Base-by-base conservation (phyloP, 2,888 invertebrate species). In the Aphodius granarius region DNA sequence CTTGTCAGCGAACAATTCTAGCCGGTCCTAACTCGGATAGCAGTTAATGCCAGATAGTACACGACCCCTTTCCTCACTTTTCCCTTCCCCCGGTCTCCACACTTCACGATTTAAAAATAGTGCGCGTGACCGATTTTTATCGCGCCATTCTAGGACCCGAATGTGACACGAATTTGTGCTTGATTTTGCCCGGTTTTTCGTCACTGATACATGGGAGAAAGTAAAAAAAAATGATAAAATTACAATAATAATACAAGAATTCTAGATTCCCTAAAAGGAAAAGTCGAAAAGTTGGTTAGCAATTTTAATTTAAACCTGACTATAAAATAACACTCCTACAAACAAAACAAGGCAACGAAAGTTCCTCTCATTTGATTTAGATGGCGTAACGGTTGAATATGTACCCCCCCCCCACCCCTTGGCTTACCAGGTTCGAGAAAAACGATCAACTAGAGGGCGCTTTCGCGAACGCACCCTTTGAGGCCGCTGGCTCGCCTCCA, bases 391-490 rank as follows among this genome's bases (percentile, higher is more conserved):
- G 43, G 43, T 43, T 43, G 43, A 43, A 43, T 43, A 43, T 43
- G 43, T 13, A 13, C 43, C 9, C 43, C 43, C 43, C 20, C 68
- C 21, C 22, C 68, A 21, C 68, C 20, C 20, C 22, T 68, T 20
- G 21, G 68, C n/a, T 66, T n/a, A n/a, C n/a, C n/a, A n/a, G n/a
- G n/a, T n/a, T n/a, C n/a, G n/a, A 68, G 68, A 20, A 68, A 68
- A 68, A 68, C 68, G 68, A 68, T 22, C 21, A 68, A 68, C 68
- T 20, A 68, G 22, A 22, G n/a, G 68, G 68, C 22, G 19, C 68
- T 6, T 19, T 19, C 20, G n/a, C 15, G 13, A 17, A 4, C 21
- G 15, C 21, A 4, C 13, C 68, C 21, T 68, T 68, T 68, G 21
- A 68, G 21, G 22, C n/a, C 68, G 20, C 21, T 68, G 68, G 68